A percentile compares a stretch with the other conserved stretches of the same genome.
These are phyloP conservation scores for Spongilla lacustris DNA, from an alignment of 37 sponge, comb jelly and placozoan genomes.

Conservation along the genomic window DNA sequence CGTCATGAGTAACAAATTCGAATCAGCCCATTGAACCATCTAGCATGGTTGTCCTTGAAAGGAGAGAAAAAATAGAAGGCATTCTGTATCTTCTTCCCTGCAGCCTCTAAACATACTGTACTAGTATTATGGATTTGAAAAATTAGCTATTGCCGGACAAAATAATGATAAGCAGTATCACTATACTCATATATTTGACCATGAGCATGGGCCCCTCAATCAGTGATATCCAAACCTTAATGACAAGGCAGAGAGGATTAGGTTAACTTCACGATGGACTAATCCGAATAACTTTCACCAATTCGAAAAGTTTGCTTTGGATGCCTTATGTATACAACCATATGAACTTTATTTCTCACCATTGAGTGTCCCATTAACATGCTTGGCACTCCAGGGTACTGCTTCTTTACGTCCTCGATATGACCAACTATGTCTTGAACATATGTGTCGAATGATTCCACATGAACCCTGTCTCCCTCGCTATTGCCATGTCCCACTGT, in stretches of 20 bases:
- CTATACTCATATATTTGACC: no score
- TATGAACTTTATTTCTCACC: slow-evolving; percentile 50
- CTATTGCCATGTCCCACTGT: slow-evolving; percentile 82
- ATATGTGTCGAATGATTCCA: slow-evolving; percentile 49
- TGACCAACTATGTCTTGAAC: slow-evolving; percentile 53
- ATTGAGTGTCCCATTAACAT: slow-evolving; percentile 81
- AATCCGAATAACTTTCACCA: background rate
- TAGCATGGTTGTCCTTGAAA: background rate
- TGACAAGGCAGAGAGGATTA: no score
- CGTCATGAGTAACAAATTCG: no score
- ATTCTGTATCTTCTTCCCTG: no score
- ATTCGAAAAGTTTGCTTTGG: background rate
- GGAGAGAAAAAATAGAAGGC: no score
- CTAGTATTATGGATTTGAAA: no score
- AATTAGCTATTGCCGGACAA: no score
- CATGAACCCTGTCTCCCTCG: slow-evolving; percentile 59
- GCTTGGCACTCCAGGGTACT: slow-evolving; percentile 52
- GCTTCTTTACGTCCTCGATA: slow-evolving; percentile 14
- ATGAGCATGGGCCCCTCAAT: no score
- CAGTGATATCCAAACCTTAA: no score
- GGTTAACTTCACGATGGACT: background rate
- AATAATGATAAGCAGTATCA: no score
- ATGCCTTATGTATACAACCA: no score
- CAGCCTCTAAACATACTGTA: background rate
- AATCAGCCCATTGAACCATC: background rate